Evolutionary conservation across 1,140 invertebrate species (phyloP).

Genomic region (Lasaia peninsularis): DNA sequence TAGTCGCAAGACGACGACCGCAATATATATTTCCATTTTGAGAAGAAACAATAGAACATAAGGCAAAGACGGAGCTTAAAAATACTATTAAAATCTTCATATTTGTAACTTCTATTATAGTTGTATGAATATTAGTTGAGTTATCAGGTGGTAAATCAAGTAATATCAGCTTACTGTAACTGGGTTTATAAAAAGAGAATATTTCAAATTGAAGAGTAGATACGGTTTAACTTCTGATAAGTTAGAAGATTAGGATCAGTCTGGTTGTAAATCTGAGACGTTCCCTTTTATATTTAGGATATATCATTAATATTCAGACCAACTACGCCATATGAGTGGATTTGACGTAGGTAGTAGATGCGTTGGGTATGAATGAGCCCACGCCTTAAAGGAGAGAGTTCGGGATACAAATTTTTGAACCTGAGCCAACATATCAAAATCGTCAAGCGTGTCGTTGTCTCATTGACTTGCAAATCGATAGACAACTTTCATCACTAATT

Average conservation of each 20-base stretch:
- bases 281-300: background rate
- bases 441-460: background rate
- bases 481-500: background rate
- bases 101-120: too few species aligned
- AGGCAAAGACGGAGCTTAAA: background rate
- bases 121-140: too few species aligned
- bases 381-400: background rate
- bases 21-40: conserved; percentile 24
- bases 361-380: background rate
- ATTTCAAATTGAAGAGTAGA: too few species aligned
- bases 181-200: too few species aligned
- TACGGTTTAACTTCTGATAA: background rate
- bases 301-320: background rate
- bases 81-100: background rate
- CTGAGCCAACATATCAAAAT: background rate
- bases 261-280: background rate
- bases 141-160: too few species aligned
- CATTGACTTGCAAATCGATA: background rate
- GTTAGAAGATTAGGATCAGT: background rate
- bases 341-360: background rate
- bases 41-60: background rate
- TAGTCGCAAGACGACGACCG: conserved; percentile 19
- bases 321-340: background rate
- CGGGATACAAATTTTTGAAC: background rate
- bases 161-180: too few species aligned